Base-by-base conservation (phyloP, 2,113 vertebrate species). In the Hippocampus mohnikei region DNA sequence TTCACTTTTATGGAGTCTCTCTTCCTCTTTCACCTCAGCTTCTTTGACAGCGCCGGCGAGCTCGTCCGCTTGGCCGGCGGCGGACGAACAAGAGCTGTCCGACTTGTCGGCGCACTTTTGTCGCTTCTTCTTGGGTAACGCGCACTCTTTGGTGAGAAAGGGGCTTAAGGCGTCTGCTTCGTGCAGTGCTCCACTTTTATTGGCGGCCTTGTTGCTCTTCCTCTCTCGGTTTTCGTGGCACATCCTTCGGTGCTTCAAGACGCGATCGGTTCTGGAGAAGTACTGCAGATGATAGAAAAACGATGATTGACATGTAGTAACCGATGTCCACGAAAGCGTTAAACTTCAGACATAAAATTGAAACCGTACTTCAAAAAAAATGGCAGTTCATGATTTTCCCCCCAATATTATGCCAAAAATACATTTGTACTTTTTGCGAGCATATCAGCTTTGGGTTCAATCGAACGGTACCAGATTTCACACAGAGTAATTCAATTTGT, bases 211-310 rank as follows among this genome's bases (percentile, higher is more conserved):
- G 83, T 92, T 94, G 5, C 89, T 88, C 83, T 96, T 98, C 85
- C 94, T 94, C 80, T 98, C 96, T 20, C 95, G 93, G 88, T 96
- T 99, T 89, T 98, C 96, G 79, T 98, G 97, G 94, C 97, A 99
- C 97, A 99, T 99, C 73, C 97, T 94, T 87, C 98, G 96, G 91
- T 99, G 97, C 91, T 99, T 99, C 88, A 99, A 90, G 70, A 99
- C 96, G 70, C 97, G 93, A 87, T 99, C 97, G 10, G 97, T 98
- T 91, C 97, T 95, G 85, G 97, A 98, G 89, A 99, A 99, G 92
- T 94, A 98, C 97, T 98, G 89, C 63, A 69, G 67, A 85, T 5
- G 77, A 72, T 16, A n/a, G 15, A 53, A 37, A 20, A 53, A 41
- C 37, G n/a, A 21, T 37, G 33, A 37, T 37, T 37, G 33, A 6